These are phyloP conservation scores for Cephus pygmeus DNA, from an alignment of 2,888 invertebrate genomes.

Conservation along the genomic window DNA sequence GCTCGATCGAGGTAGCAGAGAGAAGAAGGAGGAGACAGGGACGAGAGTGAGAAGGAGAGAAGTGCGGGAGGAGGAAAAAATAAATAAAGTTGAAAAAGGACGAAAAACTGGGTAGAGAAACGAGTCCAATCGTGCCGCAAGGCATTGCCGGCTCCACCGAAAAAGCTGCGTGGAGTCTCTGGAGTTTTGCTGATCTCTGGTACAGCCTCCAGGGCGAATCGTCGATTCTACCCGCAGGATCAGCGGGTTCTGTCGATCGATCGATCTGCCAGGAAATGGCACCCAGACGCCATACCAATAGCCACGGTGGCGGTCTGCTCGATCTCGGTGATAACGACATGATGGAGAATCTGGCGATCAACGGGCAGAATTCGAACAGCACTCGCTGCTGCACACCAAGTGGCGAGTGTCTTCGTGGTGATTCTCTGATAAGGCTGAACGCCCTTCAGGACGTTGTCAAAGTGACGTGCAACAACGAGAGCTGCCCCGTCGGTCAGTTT, in stretches of 20 bases:
- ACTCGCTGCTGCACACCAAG: slow-evolving; percentile 84
- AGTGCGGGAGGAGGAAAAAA: slow-evolving; percentile 3
- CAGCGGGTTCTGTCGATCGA: slow-evolving; percentile 1
- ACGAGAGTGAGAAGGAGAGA: neutral
- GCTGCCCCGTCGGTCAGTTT: slow-evolving; percentile 87
- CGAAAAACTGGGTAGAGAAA: slow-evolving; percentile 1
- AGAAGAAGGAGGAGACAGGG: neutral
- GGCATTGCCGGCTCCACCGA: slow-evolving; percentile 17
- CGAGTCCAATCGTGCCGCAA: slow-evolving; percentile 2
- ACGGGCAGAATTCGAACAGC: slow-evolving; percentile 64
- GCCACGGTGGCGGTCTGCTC: slow-evolving; percentile 50
- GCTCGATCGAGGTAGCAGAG: neutral
- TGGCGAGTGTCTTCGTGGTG: slow-evolving; percentile 82
- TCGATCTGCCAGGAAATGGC: slow-evolving; percentile 46
- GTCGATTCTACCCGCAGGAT: neutral
- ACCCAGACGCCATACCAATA: slow-evolving; percentile 58
- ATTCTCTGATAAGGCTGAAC: slow-evolving; percentile 71
- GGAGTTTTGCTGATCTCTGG: neutral
- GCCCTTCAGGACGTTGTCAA: slow-evolving; percentile 85
- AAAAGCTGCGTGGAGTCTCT: neutral
- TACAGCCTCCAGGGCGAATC: neutral
- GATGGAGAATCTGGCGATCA: slow-evolving; percentile 48
- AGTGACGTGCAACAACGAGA: slow-evolving; percentile 95
- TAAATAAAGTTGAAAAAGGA: slow-evolving; percentile 13
- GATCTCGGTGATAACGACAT: slow-evolving; percentile 46